Conservation (phyloP, 1,140 invertebrate genomes). For the Mesaphorura yosii region DNA sequence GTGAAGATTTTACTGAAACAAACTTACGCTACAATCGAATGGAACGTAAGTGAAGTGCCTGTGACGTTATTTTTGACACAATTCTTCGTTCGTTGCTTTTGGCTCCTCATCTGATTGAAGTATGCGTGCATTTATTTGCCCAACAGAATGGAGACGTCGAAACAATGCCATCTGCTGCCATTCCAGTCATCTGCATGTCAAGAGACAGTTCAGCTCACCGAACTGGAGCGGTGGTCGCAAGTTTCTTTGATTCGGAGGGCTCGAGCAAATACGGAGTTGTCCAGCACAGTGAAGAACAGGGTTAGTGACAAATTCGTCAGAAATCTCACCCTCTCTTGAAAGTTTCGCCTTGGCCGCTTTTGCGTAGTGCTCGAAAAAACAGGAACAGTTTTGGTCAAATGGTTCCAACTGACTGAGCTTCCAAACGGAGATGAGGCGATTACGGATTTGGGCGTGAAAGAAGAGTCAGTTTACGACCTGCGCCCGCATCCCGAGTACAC, state of each 20-base stretch:
- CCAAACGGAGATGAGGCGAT: not conserved
- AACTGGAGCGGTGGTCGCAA: slow-evolving; percentile 15
- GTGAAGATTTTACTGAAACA: slow-evolving; percentile 15
- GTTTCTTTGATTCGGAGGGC: not conserved
- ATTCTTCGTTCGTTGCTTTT: not conserved
- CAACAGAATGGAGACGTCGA: slow-evolving; percentile 9
- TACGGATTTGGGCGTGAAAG: slow-evolving; percentile 12
- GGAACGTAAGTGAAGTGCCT: slow-evolving; percentile 12
- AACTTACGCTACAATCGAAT: slow-evolving; percentile 16
- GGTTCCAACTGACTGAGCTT: slow-evolving; percentile 1
- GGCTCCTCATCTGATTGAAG: not conserved
- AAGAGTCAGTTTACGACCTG: slow-evolving; percentile 21
- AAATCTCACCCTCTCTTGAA: not conserved
- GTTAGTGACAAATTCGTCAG: slow-evolving; percentile 7
- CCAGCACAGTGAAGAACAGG: slow-evolving; percentile 11
- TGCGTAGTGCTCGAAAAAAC: not conserved
- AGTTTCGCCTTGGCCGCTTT: not conserved
- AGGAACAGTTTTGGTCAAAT: slow-evolving; percentile 4
- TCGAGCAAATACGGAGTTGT: slow-evolving; percentile 21
- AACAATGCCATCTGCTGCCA: slow-evolving; percentile 3
- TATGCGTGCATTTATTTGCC: not conserved
- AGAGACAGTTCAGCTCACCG: slow-evolving; percentile 9
- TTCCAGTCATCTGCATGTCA: slow-evolving; percentile 3
- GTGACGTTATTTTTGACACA: not conserved
- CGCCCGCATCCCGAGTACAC: slow-evolving; percentile 13